These are phyloP conservation scores for Phalacrocorax brasilianus DNA, from an alignment of 2,113 vertebrate genomes.

Conservation along the genomic window DNA sequence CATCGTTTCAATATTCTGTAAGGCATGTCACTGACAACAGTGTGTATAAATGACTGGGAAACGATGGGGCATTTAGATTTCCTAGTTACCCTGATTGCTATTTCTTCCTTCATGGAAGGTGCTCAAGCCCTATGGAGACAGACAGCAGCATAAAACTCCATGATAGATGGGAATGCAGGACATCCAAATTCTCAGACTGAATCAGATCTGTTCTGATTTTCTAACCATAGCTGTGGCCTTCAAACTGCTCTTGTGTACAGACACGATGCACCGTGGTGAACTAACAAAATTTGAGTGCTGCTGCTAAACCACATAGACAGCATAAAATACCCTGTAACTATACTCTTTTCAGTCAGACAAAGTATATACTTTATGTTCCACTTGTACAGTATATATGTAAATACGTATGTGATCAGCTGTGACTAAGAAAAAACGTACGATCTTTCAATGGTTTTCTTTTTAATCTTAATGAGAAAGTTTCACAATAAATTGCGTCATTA, in stretches of 20 bases:
- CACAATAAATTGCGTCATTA: neutral
- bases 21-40: neutral
- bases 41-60: neutral
- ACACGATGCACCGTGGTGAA: neutral
- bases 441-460: neutral
- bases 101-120: neutral
- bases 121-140: fast-evolving
- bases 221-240: neutral
- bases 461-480: neutral
- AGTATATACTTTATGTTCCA: neutral
- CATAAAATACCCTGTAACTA: neutral
- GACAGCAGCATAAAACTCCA: neutral
- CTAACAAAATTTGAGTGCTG: neutral
- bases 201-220: neutral
- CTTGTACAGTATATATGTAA: neutral
- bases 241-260: neutral
- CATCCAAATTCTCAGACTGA: neutral
- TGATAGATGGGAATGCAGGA: neutral
- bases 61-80: neutral
- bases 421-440: neutral
- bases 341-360: neutral
- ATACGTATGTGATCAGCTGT: neutral
- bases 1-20: neutral
- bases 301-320: neutral
- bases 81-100: neutral